Evolutionary conservation across 2,888 invertebrate species (phyloP), one percentile per base, ranked within the genome.

Genomic region (Microplitis manilae): DNA sequence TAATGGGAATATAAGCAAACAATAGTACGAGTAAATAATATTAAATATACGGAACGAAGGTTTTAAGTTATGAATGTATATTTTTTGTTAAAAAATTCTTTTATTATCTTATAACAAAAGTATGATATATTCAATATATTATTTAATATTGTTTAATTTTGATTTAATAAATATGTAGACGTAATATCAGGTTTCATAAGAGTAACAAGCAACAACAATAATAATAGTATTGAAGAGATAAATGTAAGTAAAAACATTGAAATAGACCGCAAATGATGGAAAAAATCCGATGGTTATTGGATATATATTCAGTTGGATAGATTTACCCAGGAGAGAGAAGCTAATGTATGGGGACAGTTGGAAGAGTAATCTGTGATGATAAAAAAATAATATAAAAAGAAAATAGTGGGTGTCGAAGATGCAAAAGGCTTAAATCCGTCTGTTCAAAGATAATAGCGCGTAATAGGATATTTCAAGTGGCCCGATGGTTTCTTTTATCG

Each of bases 401-500:
- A 68, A 68, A 41, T 40, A 39, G 40, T 7, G 69, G 67, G 74
- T 77, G 74, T 70, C 65, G 70, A 70, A 74, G 69, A 74, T 70
- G 74, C 70, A 70, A 74, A 65, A 74, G 74, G 70, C 76, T 82
- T 74, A 78, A 75, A 77, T 79, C 79, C n/a, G 65, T 76, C 67
- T 73, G 75, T 72, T 73, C 78, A 82, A 83, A 83, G 86, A 88
- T 88, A 87, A 88, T 88, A 84, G 86, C 83, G 79, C 84, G 85
- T 88, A 88, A 88, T 88, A 85, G 87, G 86, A 88, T 88, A 87
- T 88, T 87, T 87, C 86, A 86, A 88, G 87, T 85, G 85, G 85
- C 80, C 79, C 82, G 83, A 84, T 85, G 86, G 85, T 87, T 88
- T 88, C 87, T 88, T 88, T 89, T 87, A 89, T 89, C 87, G 86